Conservation (phyloP, 2,888 invertebrate species). For the Saturnia japonica region DNA sequence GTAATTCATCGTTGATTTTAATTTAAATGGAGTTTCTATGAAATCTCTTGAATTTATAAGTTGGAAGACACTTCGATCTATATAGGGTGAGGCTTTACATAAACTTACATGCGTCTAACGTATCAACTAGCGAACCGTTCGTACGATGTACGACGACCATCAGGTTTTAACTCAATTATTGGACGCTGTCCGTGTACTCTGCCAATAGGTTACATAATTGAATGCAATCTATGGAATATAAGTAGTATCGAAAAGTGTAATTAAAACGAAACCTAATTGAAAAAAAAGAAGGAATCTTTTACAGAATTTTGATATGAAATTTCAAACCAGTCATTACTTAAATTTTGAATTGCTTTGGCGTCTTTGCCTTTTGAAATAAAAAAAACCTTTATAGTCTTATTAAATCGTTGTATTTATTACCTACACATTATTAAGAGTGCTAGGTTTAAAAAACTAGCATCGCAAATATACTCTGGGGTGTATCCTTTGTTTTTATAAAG, state of each 20-base stretch:
- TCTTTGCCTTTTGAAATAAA: too few relatives aligned
- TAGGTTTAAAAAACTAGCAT: too few relatives aligned
- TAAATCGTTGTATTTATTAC: too few relatives aligned
- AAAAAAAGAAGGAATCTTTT: background rate
- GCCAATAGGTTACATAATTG: slow-evolving; percentile 17
- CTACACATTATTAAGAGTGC: too few relatives aligned
- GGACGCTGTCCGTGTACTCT: slow-evolving; percentile 19
- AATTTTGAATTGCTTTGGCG: too few relatives aligned
- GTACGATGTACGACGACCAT: slow-evolving; percentile 23
- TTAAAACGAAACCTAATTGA: background rate
- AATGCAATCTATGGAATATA: background rate
- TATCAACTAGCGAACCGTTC: background rate
- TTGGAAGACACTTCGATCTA: background rate
- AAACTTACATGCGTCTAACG: slow-evolving; percentile 5
- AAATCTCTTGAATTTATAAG: background rate
- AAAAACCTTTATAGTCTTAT: too few relatives aligned
- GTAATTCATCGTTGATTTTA: too few relatives aligned
- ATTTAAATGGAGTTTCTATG: background rate
- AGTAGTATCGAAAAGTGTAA: background rate
- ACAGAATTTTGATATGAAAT: background rate
- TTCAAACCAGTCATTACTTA: background rate
- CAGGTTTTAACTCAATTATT: slow-evolving; percentile 32
- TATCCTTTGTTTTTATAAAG: too few relatives aligned
- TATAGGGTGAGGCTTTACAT: background rate
- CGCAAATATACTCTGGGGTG: too few relatives aligned